Conservation (phyloP, 2,888 invertebrate species). For the Cephus rjabovi region DNA sequence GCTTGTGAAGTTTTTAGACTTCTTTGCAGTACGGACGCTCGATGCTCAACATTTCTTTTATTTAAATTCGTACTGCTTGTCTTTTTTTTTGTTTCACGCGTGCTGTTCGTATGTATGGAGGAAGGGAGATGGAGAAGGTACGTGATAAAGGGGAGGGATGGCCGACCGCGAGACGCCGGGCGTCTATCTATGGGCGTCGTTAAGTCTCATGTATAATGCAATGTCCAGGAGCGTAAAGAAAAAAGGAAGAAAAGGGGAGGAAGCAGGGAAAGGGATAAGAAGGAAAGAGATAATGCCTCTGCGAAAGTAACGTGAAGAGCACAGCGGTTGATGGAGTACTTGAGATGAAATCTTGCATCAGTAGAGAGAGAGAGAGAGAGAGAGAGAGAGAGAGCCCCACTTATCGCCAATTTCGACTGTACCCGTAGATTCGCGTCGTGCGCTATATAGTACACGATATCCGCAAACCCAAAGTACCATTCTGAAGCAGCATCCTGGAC, state of each 20-base stretch:
- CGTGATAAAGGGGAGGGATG: neutral
- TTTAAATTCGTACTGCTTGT: neutral
- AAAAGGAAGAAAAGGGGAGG: neutral
- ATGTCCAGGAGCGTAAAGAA: slow-evolving; percentile 9
- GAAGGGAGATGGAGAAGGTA: neutral
- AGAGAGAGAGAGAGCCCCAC: neutral
- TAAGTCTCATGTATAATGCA: slow-evolving; percentile 5
- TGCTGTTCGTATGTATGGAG: neutral
- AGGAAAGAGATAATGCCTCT: neutral
- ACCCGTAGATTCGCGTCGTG: neutral
- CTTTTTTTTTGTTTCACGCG: neutral
- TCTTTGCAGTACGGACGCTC: neutral
- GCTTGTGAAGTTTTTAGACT: neutral
- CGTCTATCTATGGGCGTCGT: slow-evolving; percentile 5
- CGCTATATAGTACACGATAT: neutral
- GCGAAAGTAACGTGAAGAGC: slow-evolving; percentile 1
- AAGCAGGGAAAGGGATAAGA: slow-evolving; percentile 6
- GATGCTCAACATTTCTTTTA: neutral
- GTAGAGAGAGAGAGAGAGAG: neutral
- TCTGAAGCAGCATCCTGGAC: neutral
- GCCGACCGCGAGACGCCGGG: neutral
- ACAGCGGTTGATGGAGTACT: neutral
- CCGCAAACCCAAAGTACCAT: neutral
- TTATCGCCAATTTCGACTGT: neutral
- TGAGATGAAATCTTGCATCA: neutral